Evolutionary conservation across 2,113 vertebrate genomes (phyloP).

Genomic region (Poicephalus meyeri): DNA sequence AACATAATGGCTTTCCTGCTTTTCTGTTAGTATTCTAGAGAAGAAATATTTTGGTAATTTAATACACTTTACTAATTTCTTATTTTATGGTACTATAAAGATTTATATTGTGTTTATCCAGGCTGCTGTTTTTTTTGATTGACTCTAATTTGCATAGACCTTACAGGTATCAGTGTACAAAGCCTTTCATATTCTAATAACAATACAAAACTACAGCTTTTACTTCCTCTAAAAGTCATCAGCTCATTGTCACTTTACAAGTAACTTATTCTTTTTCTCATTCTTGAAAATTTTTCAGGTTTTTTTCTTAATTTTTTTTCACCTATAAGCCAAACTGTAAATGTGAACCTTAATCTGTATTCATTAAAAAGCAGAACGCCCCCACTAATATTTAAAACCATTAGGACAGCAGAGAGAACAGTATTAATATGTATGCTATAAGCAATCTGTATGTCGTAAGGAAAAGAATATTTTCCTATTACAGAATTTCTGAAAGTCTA

Average conservation of each 20-base stretch:
- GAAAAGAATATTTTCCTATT: neutral
- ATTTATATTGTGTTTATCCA: slow-evolving; percentile 14
- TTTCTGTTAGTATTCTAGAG: slow-evolving; percentile 63
- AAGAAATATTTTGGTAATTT: slow-evolving; percentile 71
- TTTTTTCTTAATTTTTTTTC: neutral
- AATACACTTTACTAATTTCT: slow-evolving; percentile 57
- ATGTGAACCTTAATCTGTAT: neutral
- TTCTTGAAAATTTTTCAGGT: neutral
- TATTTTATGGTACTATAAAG: slow-evolving; percentile 45
- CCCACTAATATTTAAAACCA: neutral
- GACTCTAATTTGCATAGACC: slow-evolving; percentile 35
- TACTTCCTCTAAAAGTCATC: neutral
- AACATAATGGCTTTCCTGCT: slow-evolving; percentile 61
- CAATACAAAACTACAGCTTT: neutral
- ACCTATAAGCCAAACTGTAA: neutral
- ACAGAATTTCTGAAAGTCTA: neutral
- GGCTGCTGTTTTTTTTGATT: slow-evolving; percentile 61
- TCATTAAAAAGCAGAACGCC: neutral
- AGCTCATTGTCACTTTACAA: neutral
- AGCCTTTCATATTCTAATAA: slow-evolving; percentile 2
- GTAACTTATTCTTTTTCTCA: neutral
- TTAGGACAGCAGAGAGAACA: neutral
- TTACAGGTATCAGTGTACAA: neutral
- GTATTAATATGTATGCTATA: neutral
- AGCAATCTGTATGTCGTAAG: neutral